Percentiles rank a stretch among this genome's conserved stretches.
Evolutionary conservation across 2,113 vertebrate genomes (phyloP).

Genomic region (Noturus placidus): DNA sequence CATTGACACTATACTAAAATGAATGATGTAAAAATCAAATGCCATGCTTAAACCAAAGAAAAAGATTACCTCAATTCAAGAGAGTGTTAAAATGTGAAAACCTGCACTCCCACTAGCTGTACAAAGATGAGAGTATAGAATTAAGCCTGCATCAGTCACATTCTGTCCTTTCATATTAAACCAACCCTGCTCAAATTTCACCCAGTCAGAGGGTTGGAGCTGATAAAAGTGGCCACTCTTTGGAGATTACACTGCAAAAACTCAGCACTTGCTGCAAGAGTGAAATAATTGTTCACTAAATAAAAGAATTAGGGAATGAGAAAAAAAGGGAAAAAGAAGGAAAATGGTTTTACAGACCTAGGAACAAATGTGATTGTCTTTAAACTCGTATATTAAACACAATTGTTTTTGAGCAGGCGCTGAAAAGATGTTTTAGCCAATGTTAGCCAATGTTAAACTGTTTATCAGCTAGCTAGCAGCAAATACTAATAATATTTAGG

Average conservation of each 20-base stretch:
- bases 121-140: slow-evolving; percentile 10
- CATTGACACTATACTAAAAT: not conserved
- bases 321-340: not conserved
- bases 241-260: not conserved
- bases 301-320: not conserved
- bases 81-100: slow-evolving; percentile 22
- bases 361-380: not conserved
- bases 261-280: not conserved
- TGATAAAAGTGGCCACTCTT: not conserved
- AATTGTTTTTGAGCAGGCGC: not conserved
- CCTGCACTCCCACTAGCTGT: not conserved
- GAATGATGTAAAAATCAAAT: not conserved
- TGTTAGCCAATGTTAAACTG: not conserved
- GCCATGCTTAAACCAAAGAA: not conserved
- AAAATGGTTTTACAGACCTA: not conserved
- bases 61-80: not conserved
- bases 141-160: slow-evolving; percentile 35
- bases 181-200: slow-evolving; percentile 38
- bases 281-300: not conserved
- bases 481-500: not conserved
- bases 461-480: not conserved
- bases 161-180: slow-evolving; percentile 8
- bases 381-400: not conserved
- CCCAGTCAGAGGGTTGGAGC: not conserved
- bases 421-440: not conserved